A percentile compares a stretch with the other conserved stretches of the same genome.
phyloP scores from a whole-genome alignment of 2,888 invertebrate species.

The Anticlea derivata region DNA sequence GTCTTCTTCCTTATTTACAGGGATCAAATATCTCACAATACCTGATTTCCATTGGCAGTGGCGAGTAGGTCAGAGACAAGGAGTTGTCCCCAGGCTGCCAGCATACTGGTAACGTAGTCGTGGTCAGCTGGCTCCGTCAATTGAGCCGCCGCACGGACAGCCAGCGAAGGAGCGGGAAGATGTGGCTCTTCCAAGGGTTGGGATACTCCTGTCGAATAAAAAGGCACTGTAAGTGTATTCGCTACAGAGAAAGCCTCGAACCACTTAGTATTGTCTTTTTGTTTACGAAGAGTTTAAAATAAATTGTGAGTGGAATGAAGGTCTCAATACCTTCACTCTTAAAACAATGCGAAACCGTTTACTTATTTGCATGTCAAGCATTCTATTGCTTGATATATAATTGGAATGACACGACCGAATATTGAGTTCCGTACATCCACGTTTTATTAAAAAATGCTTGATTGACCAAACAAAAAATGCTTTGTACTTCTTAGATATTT shows the following conservation, averaged over 20 bases:
- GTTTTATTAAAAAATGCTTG: no score
- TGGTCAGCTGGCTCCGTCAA: constrained; percentile 84
- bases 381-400: no score
- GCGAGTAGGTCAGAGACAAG: constrained; percentile 88
- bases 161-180: constrained; percentile 85
- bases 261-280: no score
- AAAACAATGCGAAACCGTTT: constrained; percentile 9
- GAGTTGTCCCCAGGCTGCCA: constrained; percentile 92
- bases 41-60: constrained; percentile 84
- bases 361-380: neutral
- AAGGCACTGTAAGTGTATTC: neutral
- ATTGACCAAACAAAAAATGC: no score
- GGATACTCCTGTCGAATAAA: constrained; percentile 57
- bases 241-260: no score
- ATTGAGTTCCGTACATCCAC: no score
- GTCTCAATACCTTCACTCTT: constrained; percentile 12
- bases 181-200: constrained; percentile 79
- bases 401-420: no score
- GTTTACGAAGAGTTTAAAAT: no score
- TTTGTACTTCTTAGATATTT: no score
- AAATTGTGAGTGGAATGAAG: constrained; percentile 1
- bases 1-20: constrained; percentile 2
- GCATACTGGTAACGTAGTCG: constrained; percentile 89
- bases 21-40: constrained; percentile 34
- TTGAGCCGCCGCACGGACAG: constrained; percentile 82